Evolutionary conservation across 2,113 vertebrate species (phyloP).

Genomic region (Addax nasomaculatus): DNA sequence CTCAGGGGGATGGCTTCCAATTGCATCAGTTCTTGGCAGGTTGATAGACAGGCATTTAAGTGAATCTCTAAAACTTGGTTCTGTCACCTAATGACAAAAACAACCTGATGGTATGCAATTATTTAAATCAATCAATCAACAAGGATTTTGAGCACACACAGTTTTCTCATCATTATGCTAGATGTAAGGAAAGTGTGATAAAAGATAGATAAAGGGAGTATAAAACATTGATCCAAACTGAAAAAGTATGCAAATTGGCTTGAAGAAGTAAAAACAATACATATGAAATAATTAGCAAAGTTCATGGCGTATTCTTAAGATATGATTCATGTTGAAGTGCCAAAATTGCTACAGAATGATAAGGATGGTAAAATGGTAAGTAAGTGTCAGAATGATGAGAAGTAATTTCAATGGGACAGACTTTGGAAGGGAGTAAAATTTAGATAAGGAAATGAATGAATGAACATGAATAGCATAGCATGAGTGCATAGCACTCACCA

Average conservation of each 20-base stretch:
- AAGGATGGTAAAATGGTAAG: not conserved
- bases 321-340: not conserved
- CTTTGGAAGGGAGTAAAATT: not conserved
- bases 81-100: constrained; percentile 45
- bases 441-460: not conserved
- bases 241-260: not conserved
- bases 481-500: not conserved
- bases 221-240: not conserved
- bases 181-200: not conserved
- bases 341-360: not conserved
- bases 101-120: constrained; percentile 11
- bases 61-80: not conserved
- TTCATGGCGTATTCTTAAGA: not conserved
- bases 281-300: not conserved
- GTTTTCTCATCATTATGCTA: not conserved
- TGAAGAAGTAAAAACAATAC: not conserved
- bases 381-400: not conserved
- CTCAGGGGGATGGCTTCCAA: not conserved
- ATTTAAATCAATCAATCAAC: constrained; percentile 58
- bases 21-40: not conserved
- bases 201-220: not conserved
- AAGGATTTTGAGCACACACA: not conserved
- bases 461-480: too few species aligned
- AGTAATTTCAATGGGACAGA: not conserved
- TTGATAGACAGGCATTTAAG: not conserved